These are phyloP conservation scores for Premnoplex brunnescens DNA, from an alignment of 2,797 vertebrate genomes.

Conservation along the genomic window DNA sequence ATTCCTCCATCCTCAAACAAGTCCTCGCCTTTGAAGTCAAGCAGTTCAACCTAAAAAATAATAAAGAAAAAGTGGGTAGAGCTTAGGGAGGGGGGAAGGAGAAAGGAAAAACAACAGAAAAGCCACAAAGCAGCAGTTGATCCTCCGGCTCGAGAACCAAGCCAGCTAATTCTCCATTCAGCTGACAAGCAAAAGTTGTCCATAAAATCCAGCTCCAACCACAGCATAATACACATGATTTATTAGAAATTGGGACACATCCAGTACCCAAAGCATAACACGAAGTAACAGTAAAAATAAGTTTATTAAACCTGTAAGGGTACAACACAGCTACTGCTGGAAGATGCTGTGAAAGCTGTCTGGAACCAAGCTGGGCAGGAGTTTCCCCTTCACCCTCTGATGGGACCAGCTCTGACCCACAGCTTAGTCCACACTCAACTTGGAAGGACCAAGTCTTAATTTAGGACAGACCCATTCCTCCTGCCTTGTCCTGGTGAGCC, in stretches of 20 bases:
- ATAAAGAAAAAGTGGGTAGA: constrained; percentile 1
- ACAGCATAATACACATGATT: constrained; percentile 11
- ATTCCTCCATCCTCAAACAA: constrained; percentile 91
- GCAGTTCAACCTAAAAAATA: constrained; percentile 79
- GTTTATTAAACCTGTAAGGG: constrained; percentile 33
- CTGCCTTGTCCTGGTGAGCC: background rate
- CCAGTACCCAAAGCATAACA: constrained; percentile 47
- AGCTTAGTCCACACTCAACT: background rate
- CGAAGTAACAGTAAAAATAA: constrained; percentile 37
- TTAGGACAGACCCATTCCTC: background rate
- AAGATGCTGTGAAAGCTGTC: background rate
- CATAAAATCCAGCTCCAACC: constrained; percentile 45
- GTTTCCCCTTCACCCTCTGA: background rate
- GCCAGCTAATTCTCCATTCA: constrained; percentile 27
- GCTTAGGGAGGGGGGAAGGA: background rate
- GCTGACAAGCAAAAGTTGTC: constrained; percentile 36
- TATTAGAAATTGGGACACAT: constrained; percentile 24
- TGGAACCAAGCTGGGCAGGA: background rate
- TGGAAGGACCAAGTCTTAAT: background rate
- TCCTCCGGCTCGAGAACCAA: background rate
- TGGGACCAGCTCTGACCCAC: background rate
- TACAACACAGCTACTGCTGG: background rate
- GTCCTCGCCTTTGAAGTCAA: constrained; percentile 90
- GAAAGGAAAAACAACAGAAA: constrained; percentile 35
- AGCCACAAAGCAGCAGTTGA: constrained; percentile 37